A percentile compares a stretch with the other conserved stretches of the same genome.
These are phyloP conservation scores for Neopelma chrysocephalum DNA, from an alignment of 2,797 vertebrate species.

Conservation along the genomic window DNA sequence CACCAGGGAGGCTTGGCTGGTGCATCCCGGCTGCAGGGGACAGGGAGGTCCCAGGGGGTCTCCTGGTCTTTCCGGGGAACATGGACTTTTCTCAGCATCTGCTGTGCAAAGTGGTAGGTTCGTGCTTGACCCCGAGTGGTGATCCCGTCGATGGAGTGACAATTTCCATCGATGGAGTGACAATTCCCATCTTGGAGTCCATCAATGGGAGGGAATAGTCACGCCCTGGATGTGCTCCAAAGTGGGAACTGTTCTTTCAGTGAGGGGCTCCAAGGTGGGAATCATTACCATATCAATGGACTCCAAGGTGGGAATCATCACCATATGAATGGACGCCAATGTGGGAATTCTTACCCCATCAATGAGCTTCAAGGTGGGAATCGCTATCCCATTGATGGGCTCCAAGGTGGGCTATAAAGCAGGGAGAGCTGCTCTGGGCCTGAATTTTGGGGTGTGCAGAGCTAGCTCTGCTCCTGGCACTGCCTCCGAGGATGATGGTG, in stretches of 20 bases:
- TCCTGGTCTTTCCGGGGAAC: accelerated
- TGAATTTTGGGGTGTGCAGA: accelerated
- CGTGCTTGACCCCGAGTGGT: background rate
- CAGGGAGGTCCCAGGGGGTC: accelerated
- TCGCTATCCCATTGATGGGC: accelerated
- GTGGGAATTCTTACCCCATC: accelerated
- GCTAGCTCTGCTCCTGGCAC: accelerated
- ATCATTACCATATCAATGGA: accelerated
- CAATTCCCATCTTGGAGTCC: background rate
- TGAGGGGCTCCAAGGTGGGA: background rate
- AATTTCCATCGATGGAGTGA: accelerated
- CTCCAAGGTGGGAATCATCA: background rate
- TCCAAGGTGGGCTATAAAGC: background rate
- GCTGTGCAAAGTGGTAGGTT: background rate
- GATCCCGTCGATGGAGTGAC: accelerated
- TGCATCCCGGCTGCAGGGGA: background rate
- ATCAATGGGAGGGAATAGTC: accelerated
- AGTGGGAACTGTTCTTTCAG: background rate
- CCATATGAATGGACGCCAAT: too few species aligned
- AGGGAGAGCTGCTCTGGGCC: background rate
- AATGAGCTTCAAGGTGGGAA: background rate
- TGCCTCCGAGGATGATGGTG: background rate
- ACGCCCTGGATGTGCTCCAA: background rate
- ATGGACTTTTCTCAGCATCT: accelerated
- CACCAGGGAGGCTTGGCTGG: accelerated